phyloP scores from a whole-genome alignment of 2,797 vertebrate genomes.

The Darevskia mixta region DNA sequence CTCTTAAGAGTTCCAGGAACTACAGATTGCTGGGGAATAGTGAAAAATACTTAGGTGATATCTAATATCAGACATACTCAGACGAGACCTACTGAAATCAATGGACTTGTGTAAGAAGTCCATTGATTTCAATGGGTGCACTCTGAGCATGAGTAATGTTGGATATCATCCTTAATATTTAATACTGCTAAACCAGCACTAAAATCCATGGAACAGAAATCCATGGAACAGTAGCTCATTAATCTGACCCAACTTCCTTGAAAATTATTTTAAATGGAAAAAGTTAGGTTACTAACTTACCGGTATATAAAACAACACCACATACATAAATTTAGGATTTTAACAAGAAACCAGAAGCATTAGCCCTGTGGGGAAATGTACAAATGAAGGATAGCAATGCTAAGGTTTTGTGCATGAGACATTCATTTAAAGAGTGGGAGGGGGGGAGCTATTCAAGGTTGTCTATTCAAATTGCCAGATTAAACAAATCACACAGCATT shows the following conservation, averaged over 20 bases:
- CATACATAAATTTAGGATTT: constrained; percentile 70
- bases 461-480: constrained; percentile 84
- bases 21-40: constrained; percentile 12
- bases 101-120: too few species aligned
- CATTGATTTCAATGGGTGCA: too few species aligned
- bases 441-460: constrained; percentile 79
- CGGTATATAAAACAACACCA: constrained; percentile 49
- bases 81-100: too few species aligned
- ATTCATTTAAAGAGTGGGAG: constrained; percentile 74
- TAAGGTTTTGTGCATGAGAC: constrained; percentile 73
- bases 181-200: constrained; percentile 51
- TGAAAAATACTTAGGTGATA: constrained; percentile 41
- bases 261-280: constrained; percentile 48
- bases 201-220: constrained; percentile 39
- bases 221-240: constrained; percentile 40
- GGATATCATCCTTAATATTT: constrained; percentile 26
- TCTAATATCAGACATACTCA: too few species aligned
- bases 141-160: too few species aligned
- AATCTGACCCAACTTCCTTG: constrained; percentile 43
- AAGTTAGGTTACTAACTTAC: constrained; percentile 36
- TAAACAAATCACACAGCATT: constrained; percentile 83
- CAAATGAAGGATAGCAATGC: constrained; percentile 76
- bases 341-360: constrained; percentile 74
- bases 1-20: constrained; percentile 25
- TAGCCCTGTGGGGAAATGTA: constrained; percentile 70